Evolutionary conservation across 1,140 invertebrate genomes (phyloP).

Genomic region (Maconellicoccus hirsutus): DNA sequence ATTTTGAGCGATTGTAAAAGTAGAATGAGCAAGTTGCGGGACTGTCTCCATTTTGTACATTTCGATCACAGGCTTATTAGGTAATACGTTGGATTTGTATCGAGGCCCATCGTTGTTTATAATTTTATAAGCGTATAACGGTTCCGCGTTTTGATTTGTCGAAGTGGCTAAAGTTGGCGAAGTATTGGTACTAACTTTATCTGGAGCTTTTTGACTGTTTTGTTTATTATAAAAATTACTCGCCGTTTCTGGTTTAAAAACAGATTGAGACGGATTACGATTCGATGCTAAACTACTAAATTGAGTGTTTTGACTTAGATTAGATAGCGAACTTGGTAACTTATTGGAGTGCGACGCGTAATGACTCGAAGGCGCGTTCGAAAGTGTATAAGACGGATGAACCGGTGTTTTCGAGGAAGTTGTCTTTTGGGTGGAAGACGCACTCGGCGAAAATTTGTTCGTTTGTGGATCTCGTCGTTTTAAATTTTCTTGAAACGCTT

Average conservation of each 20-base stretch:
- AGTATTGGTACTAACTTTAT: background rate
- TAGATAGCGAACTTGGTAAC: conserved; percentile 9
- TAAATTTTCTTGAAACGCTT: conserved; percentile 31
- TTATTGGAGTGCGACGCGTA: background rate
- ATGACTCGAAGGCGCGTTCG: background rate
- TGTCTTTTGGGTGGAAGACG: background rate
- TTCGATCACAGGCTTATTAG: background rate
- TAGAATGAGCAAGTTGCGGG: conserved; percentile 13
- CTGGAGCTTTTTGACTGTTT: background rate
- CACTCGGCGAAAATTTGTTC: background rate
- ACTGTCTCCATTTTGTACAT: background rate
- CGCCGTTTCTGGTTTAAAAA: background rate
- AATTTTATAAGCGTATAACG: conserved; percentile 9
- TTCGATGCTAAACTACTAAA: background rate
- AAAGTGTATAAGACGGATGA: background rate
- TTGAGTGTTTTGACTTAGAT: conserved; percentile 16
- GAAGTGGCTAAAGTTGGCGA: background rate
- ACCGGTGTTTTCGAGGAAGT: background rate
- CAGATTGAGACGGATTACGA: background rate
- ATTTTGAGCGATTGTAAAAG: conserved; percentile 12
- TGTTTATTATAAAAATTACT: background rate
- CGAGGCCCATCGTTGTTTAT: background rate
- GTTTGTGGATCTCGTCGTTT: conserved; percentile 26
- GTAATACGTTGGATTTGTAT: background rate
- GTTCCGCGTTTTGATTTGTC: background rate